phyloP scores from a whole-genome alignment of 1,140 invertebrate species.

The Euura lappo region DNA sequence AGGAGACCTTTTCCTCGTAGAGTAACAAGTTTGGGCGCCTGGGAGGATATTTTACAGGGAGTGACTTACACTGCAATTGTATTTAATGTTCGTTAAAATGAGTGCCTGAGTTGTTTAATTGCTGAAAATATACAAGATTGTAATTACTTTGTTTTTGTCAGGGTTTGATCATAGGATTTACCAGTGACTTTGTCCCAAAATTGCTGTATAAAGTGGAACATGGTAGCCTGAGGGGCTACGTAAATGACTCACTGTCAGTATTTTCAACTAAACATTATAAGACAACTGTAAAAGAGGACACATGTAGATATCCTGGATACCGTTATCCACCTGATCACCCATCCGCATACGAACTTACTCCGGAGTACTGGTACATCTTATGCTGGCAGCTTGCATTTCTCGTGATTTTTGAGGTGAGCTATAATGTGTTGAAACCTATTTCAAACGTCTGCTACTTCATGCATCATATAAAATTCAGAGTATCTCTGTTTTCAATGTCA shows the following conservation, averaged over 20 bases:
- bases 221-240: constrained; percentile 58
- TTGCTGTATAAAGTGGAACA: constrained; percentile 62
- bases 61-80: constrained; percentile 65
- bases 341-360: constrained; percentile 23
- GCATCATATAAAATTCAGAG: too few relatives aligned
- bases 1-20: constrained; percentile 59
- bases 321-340: constrained; percentile 19
- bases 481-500: too few relatives aligned
- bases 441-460: too few relatives aligned
- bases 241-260: constrained; percentile 61
- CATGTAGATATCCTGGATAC: constrained; percentile 25
- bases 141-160: constrained; percentile 37
- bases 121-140: constrained; percentile 7
- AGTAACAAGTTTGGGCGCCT: constrained; percentile 62
- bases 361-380: constrained; percentile 26
- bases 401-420: constrained; percentile 26
- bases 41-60: constrained; percentile 63
- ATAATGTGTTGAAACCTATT: background rate
- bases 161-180: constrained; percentile 78
- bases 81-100: constrained; percentile 65
- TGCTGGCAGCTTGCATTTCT: constrained; percentile 27
- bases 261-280: constrained; percentile 60
- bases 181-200: constrained; percentile 72
- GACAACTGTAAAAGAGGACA: constrained; percentile 13
- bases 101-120: background rate